These are phyloP conservation scores for Penaeus monodon DNA, from an alignment of 2,888 invertebrate genomes.

Conservation along the genomic window DNA sequence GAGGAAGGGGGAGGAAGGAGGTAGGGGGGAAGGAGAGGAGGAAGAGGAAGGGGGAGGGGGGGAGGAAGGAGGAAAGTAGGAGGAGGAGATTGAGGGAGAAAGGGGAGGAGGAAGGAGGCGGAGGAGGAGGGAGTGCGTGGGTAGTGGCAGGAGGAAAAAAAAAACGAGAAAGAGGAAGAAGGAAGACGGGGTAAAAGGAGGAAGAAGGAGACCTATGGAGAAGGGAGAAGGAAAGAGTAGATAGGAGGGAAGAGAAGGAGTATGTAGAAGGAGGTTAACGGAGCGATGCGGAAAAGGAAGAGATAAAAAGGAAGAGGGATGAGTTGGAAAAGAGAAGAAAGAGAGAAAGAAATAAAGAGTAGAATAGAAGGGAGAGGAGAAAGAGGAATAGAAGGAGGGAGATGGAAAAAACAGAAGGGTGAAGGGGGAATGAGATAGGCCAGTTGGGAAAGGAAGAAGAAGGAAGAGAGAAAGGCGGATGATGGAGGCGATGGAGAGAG, in stretches of 20 bases:
- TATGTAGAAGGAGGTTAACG: neutral
- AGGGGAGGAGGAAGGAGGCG: neutral
- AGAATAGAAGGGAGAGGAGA: neutral
- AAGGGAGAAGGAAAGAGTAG: neutral
- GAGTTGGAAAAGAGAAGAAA: neutral
- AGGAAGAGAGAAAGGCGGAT: too few species aligned
- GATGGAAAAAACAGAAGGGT: neutral
- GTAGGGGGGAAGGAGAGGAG: neutral
- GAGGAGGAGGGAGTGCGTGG: neutral
- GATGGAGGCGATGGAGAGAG: neutral
- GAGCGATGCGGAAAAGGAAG: neutral
- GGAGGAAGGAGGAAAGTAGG: neutral
- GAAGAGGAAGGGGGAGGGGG: neutral
- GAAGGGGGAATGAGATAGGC: neutral
- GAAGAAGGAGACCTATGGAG: neutral
- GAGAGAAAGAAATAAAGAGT: neutral
- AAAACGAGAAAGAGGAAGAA: neutral
- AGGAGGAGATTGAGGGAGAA: neutral
- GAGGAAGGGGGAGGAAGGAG: neutral
- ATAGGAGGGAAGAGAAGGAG: neutral
- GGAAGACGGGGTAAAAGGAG: too few species aligned
- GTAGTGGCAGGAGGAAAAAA: constrained; percentile 4
- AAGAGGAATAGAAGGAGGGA: neutral
- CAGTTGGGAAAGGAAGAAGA: neutral
- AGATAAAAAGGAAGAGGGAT: neutral